Conservation (phyloP, 2,888 invertebrate species). For the Tethea ocularis region DNA sequence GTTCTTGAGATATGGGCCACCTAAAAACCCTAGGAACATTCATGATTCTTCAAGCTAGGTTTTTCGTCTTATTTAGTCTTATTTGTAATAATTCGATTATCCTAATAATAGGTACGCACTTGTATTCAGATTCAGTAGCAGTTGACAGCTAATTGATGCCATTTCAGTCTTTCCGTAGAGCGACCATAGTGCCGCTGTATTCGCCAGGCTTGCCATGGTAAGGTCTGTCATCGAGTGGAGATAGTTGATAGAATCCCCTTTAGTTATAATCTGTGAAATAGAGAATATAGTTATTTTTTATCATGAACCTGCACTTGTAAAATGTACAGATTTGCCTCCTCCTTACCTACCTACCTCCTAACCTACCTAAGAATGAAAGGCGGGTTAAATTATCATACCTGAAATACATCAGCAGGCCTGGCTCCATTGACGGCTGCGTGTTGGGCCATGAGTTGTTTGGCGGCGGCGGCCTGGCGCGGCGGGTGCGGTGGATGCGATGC, state of each 20-base stretch:
- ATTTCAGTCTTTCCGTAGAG: conserved; percentile 95
- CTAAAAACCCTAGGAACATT: no score
- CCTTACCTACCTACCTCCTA: no score
- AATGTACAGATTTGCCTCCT: no score
- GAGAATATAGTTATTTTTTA: not conserved
- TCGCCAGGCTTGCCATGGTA: conserved; percentile 90
- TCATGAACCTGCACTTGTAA: no score
- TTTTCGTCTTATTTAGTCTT: no score
- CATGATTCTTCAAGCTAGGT: no score
- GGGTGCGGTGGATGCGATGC: conserved; percentile 28
- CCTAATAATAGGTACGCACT: conserved; percentile 65
- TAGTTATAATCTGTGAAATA: conserved; percentile 86
- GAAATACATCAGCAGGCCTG: conserved; percentile 86
- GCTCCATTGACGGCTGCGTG: conserved; percentile 88
- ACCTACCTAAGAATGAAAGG: no score
- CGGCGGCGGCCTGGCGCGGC: conserved; percentile 89
- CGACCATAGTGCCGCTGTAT: conserved; percentile 94
- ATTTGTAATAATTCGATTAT: no score
- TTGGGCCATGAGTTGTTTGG: conserved; percentile 92
- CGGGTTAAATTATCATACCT: no score
- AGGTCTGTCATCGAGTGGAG: conserved; percentile 92
- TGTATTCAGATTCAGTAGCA: conserved; percentile 90
- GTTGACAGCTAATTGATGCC: conserved; percentile 91
- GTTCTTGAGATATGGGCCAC: no score
- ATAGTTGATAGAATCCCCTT: conserved; percentile 93